Conservation (phyloP, 2,113 vertebrate species). For the Psephotus haematonotus region DNA sequence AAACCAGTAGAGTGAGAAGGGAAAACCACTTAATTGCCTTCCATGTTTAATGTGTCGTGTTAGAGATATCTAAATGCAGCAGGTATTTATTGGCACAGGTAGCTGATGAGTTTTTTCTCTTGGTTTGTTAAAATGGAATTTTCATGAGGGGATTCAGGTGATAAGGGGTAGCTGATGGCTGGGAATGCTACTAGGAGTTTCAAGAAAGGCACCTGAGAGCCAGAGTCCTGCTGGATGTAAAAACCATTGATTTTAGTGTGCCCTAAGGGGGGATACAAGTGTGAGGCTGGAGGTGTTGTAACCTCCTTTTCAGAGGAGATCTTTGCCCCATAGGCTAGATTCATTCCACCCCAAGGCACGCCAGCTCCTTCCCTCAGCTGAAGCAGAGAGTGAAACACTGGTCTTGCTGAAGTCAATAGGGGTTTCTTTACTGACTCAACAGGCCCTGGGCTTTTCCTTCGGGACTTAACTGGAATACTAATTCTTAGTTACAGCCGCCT, state of each 20-base stretch:
- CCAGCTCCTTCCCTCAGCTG: not conserved
- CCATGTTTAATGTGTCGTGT: not conserved
- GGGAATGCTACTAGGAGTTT: not conserved
- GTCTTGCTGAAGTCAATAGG: not conserved
- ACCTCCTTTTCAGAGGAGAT: not conserved
- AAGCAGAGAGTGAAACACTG: not conserved
- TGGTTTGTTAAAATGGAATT: not conserved
- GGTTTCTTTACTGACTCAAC: not conserved
- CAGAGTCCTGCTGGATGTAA: not conserved
- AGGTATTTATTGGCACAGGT: not conserved
- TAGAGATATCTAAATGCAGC: slow-evolving; percentile 17
- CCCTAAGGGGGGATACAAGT: not conserved
- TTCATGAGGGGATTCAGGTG: not conserved
- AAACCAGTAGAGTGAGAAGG: slow-evolving; percentile 5
- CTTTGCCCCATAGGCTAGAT: not conserved
- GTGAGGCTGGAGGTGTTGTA: not conserved
- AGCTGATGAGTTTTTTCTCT: not conserved
- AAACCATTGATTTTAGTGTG: not conserved
- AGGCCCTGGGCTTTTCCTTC: not conserved
- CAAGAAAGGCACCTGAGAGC: not conserved
- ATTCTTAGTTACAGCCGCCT: not conserved
- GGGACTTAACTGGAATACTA: not conserved
- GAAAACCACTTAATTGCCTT: slow-evolving; percentile 18
- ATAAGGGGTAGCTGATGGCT: not conserved
- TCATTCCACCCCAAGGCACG: not conserved